A percentile compares a stretch with the other conserved stretches of the same genome.
phyloP scores from a whole-genome alignment of 2,113 vertebrate genomes.

The Acanthisitta chloris region DNA sequence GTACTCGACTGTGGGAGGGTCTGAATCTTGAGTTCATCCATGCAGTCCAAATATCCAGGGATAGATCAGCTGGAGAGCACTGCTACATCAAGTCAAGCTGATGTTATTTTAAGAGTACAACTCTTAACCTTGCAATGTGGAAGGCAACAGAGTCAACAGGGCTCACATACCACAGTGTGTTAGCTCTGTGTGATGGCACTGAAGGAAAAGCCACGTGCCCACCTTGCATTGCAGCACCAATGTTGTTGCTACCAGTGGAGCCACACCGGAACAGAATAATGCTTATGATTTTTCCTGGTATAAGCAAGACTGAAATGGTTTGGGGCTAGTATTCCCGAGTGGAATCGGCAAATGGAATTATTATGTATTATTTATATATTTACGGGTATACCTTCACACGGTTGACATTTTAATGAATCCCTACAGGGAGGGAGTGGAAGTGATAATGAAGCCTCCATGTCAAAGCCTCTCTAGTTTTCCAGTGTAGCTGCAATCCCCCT shows the following conservation, averaged over 20 bases:
- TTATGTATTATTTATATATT: slow-evolving; percentile 70
- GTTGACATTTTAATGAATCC: slow-evolving; percentile 73
- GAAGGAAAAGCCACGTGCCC: neutral
- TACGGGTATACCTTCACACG: slow-evolving; percentile 39
- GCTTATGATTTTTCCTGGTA: slow-evolving; percentile 26
- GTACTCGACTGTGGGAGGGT: neutral
- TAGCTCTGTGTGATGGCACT: neutral
- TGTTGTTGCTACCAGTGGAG: neutral
- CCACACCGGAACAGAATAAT: neutral
- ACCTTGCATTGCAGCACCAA: neutral
- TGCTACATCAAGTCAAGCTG: neutral
- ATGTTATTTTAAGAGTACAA: neutral
- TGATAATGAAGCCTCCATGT: slow-evolving; percentile 63
- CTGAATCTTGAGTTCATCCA: neutral
- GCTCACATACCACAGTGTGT: neutral
- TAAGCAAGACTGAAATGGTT: slow-evolving; percentile 39
- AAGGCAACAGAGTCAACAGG: neutral
- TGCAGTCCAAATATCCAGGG: neutral
- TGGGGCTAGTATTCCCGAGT: slow-evolving; percentile 40
- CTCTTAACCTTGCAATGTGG: neutral
- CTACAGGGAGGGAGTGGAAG: slow-evolving; percentile 52
- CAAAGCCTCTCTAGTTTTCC: slow-evolving; percentile 42
- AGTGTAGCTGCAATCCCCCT: neutral
- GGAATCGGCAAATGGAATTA: slow-evolving; percentile 47
- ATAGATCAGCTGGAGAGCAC: neutral